Percentiles rank a stretch among this genome's conserved stretches.
These are phyloP conservation scores for Dryococelus australis DNA, from an alignment of 2,888 invertebrate genomes.

Conservation along the genomic window DNA sequence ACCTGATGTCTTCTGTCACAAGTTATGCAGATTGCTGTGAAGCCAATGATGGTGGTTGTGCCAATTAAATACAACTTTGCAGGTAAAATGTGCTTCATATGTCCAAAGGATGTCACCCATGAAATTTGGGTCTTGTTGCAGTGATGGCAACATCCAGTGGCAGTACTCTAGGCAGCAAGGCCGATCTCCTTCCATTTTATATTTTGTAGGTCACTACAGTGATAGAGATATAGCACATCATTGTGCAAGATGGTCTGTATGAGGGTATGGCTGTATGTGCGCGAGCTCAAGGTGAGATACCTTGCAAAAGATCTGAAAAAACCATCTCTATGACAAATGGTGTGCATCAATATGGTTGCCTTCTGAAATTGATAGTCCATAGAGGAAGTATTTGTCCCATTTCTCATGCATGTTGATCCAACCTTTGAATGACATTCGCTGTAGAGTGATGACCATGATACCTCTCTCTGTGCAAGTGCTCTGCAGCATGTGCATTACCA, in stretches of 20 bases:
- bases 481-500: too few species aligned
- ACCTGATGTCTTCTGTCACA: neutral
- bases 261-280: neutral
- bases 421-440: too few species aligned
- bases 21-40: neutral
- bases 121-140: neutral
- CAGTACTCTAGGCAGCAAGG: neutral
- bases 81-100: neutral
- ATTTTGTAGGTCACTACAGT: neutral
- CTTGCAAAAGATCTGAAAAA: too few species aligned
- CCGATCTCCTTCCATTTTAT: neutral
- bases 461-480: too few species aligned
- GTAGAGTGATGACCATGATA: too few species aligned
- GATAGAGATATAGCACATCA: neutral
- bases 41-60: neutral
- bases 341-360: too few species aligned
- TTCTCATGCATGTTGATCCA: too few species aligned
- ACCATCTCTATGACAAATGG: too few species aligned
- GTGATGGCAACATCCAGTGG: neutral
- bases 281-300: neutral
- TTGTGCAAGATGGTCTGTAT: neutral
- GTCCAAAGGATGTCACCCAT: neutral
- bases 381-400: too few species aligned
- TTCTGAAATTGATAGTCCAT: too few species aligned
- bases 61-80: neutral